Base-by-base conservation (phyloP, 2,888 invertebrate genomes). In the Eudasyphora cyanicolor region DNA sequence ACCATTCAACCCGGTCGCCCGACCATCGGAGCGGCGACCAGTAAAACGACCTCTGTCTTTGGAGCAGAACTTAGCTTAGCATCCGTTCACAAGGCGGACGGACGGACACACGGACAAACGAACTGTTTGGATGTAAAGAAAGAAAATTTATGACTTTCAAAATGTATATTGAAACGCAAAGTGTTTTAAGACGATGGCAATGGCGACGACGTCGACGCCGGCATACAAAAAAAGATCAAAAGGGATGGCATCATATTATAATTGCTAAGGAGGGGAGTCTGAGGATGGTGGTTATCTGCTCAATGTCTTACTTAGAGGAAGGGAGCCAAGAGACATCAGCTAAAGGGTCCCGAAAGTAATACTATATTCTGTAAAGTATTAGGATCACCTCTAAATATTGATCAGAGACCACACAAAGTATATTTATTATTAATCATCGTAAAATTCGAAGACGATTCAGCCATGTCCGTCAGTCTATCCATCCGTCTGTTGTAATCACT, bases 141-240 rank as follows among this genome's bases (percentile, higher is more conserved):
- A 62, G 54, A 24, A 62, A 75, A 84, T 84, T 81, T 84, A 84
- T 77, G 76, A 76, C 84, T 81, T 84, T 60, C 70, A 78, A 76
- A 64, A 81, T 76, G 67, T 81, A 51, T 73, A 79, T 81, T 79
- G 76, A 76, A 84, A 75, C 51, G 62, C 76, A 62, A 81, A 78
- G 67, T 76, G 67, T 76, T 69, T 73, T 57, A 75, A 78, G 79
- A 62, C 35, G 57, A 67, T 7, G 42, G 3, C 0, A 12, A 45
- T 27, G 42, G 5, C 7, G 19, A 21, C 21, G 35, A 62, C 38
- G 17, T 24, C 17, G 57, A 57, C 49, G 19, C 12, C 17, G 29
- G 32, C 14, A 35, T 4, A 51, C 21, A 67, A 24, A 51, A 49
- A 75, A 35, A 45, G 54, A 49, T 29, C 21, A 69, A 62, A 70